Evolutionary conservation across 2,113 vertebrate genomes (phyloP), one percentile per base, ranked within the genome.

Genomic region (Callocephalon fimbriatum): DNA sequence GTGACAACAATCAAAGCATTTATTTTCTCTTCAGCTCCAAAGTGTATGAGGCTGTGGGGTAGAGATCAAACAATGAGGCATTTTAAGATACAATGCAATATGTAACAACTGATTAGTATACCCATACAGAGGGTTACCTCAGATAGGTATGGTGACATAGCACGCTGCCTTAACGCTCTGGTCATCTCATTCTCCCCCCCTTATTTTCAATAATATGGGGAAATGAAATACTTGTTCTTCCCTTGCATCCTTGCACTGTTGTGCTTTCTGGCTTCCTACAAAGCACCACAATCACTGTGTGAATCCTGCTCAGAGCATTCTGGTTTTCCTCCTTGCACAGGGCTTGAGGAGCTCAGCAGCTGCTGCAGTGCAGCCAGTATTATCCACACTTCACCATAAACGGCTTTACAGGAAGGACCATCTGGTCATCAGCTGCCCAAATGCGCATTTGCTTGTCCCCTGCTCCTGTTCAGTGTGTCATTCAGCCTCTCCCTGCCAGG

Each of bases 81-180:
- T n/a, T 73, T 80, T 21, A 44, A 51, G 54, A n/a, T 19, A 13
- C 37, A 26, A 37, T 29, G n/a, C 45, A 61, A 10, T 48, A n/a
- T 22, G 32, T 17, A 58, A 38, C 20, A 59, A 42, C 20, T 16
- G 13, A 15, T 44, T 58, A 40, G 27, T 45, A 47, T 23, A 12
- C 6, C 23, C 22, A 37, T 22, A 22, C 26, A 68, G 23, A 50
- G 48, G 20, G 38, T 40, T 62, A 38, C 16, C 37, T 74, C 47
- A 56, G 51, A 9, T 3, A 27, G 32, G 23, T 47, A 15, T 1
- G 48, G 1, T 16, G 58, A 63, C 27, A 68, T 61, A 59, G 75
- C 31, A 45, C 0, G 1, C 17, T 63, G 42, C 37, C 0, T 0
- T 63, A 38, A 58, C 3, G 6, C 37, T 70, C 32, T 1, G 0